These are phyloP conservation scores for Xestia rhomboidea DNA, from an alignment of 2,888 invertebrate genomes.

Conservation along the genomic window DNA sequence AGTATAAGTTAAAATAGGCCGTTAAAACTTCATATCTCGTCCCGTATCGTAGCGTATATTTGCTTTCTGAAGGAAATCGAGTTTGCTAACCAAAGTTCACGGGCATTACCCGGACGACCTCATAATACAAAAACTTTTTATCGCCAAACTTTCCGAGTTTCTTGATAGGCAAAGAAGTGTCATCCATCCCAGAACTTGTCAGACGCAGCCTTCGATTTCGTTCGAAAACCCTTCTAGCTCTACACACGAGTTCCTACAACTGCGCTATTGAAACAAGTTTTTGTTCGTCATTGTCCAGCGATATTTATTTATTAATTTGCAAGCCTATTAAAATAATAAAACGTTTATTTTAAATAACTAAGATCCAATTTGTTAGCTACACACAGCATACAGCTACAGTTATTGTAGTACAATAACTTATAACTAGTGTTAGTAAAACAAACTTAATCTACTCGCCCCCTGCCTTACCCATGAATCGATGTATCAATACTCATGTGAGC, in stretches of 20 bases:
- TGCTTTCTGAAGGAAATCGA: not conserved
- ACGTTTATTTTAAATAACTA: too few relatives aligned
- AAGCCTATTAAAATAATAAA: too few relatives aligned
- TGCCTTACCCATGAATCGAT: too few relatives aligned
- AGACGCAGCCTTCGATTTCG: not conserved
- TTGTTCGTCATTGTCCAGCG: not conserved
- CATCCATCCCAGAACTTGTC: not conserved
- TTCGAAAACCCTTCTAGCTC: not conserved
- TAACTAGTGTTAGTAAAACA: too few relatives aligned
- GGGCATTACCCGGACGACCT: not conserved
- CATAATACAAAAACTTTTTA: constrained; percentile 13
- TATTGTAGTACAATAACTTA: too few relatives aligned
- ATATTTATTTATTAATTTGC: too few relatives aligned
- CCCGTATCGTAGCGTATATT: not conserved
- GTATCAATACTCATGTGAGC: too few relatives aligned
- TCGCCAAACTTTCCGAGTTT: not conserved
- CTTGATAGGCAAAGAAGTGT: constrained; percentile 11
- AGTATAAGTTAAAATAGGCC: too few relatives aligned
- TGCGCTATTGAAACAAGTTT: not conserved
- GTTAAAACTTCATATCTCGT: not conserved
- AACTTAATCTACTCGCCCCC: too few relatives aligned
- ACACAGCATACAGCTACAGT: too few relatives aligned
- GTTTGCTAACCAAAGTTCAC: constrained; percentile 8
- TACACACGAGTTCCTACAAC: not conserved
- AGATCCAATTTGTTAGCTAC: too few relatives aligned